phyloP scores from a whole-genome alignment of 2,888 invertebrate genomes.

The Callosobruchus maculatus region DNA sequence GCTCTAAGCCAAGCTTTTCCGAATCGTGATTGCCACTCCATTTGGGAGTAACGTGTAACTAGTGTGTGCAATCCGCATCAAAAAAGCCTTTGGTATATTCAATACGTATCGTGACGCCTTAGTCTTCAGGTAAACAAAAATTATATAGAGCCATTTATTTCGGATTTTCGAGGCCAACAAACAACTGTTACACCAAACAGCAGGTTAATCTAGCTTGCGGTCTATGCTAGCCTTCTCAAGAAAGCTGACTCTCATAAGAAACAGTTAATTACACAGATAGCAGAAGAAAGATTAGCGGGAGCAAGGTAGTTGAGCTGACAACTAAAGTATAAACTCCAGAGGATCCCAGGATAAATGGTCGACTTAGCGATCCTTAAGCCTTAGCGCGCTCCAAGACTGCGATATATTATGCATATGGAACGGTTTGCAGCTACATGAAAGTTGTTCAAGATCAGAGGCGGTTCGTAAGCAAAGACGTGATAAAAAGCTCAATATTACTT shows the following conservation, averaged over 20 bases:
- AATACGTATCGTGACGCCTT: too few species aligned
- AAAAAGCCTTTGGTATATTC: too few species aligned
- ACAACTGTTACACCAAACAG: neutral
- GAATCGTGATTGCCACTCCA: too few species aligned
- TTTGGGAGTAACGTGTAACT: too few species aligned
- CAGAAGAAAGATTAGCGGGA: neutral
- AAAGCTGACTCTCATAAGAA: neutral
- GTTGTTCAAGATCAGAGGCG: neutral
- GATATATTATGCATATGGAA: neutral
- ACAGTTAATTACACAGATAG: neutral
- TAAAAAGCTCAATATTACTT: too few species aligned
- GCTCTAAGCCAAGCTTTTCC: too few species aligned
- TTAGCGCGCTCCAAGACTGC: neutral
- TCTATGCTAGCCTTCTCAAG: neutral
- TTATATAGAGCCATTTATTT: too few species aligned
- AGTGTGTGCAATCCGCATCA: too few species aligned
- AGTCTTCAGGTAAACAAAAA: too few species aligned
- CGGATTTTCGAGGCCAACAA: too few species aligned
- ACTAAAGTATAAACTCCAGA: neutral
- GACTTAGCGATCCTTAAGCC: neutral
- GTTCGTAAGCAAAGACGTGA: too few species aligned
- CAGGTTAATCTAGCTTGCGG: neutral
- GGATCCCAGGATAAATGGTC: neutral
- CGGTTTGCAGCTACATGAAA: neutral
- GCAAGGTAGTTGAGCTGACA: neutral